Base-by-base conservation (phyloP, 2,888 invertebrate species). In the Aleiodes alternator region DNA sequence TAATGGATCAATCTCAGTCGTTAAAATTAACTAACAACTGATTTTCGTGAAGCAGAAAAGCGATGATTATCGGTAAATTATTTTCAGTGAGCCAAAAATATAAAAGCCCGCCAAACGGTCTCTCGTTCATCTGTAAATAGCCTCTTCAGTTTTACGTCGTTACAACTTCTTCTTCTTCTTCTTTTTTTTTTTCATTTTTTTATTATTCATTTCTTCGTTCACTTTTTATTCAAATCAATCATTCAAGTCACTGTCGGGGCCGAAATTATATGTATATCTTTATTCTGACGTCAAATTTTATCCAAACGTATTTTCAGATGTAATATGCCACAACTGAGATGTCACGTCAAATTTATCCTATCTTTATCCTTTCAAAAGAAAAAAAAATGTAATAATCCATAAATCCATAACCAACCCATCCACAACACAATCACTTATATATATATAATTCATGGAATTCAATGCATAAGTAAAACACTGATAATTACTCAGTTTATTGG, bases 101-200 rank as follows among this genome's bases (percentile, higher is more conserved):
- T 89, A 89, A 89, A 89, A 89, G 87, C 88, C 89, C 87, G 89
- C 89, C 89, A 89, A 88, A 88, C 73, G 66, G 31, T 75, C 51
- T 75, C 51, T 70, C 69, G 53, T 51, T 61, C 51, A 59, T 68
- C 14, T 66, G 50, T 64, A 66, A 61, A 69, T 74, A 69, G 38
- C 61, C 12, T 76, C 8, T 73, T 73, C 43, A 43, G 43, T 43
- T 43, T 43, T 43, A 43, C 43, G 43, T 43, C 43, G 43, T 6
- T 34, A 34, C 34, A 43, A 43, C 11, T 43, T 43, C 43, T 43
- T 43, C 43, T 5, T 43, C 23, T 43, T 9, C 43, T 43, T 43
- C 0, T 43, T 43, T 34, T n/a, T n/a, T n/a, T n/a, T n/a, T n/a
- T n/a, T n/a, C n/a, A n/a, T n/a, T n/a, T n/a, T 34, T 34, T 3